Evolutionary conservation across 2,888 invertebrate genomes (phyloP).

Genomic region (Slavum lentiscoides): DNA sequence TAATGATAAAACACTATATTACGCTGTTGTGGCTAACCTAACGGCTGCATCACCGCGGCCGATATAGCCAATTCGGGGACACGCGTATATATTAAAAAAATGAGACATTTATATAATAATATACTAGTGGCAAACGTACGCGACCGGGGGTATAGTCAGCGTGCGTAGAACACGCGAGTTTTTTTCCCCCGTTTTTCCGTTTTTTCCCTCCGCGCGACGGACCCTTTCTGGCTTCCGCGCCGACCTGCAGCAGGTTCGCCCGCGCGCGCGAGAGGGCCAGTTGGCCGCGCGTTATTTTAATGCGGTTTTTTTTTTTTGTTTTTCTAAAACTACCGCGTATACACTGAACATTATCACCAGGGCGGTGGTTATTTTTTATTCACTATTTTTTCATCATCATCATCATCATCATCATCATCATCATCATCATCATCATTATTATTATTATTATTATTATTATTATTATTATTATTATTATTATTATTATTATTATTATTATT

Average conservation of each 20-base stretch:
- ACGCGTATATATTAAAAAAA: too few species aligned
- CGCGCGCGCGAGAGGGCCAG: too few species aligned
- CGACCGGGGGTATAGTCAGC: not conserved
- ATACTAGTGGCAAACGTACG: not conserved
- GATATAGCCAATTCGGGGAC: not conserved
- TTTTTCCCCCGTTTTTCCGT: conserved; percentile 13
- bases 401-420: not conserved
- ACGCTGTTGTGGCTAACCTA: too few species aligned
- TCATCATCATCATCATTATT: too few species aligned
- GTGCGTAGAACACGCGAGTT: conserved; percentile 25
- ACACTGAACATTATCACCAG: not conserved
- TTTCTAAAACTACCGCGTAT: too few species aligned
- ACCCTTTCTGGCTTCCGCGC: too few species aligned
- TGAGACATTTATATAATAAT: too few species aligned
- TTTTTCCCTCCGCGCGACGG: too few species aligned
- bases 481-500: not conserved
- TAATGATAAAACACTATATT: conserved; percentile 16
- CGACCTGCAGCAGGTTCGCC: too few species aligned
- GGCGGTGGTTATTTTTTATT: not conserved
- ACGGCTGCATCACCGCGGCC: conserved; percentile 9
- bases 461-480: not conserved
- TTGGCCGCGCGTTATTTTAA: not conserved
- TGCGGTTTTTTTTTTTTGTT: not conserved
- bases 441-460: not conserved
- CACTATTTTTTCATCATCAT: not conserved